Evolutionary conservation across 2,797 vertebrate species (phyloP).

Genomic region (Chelon labrosus): DNA sequence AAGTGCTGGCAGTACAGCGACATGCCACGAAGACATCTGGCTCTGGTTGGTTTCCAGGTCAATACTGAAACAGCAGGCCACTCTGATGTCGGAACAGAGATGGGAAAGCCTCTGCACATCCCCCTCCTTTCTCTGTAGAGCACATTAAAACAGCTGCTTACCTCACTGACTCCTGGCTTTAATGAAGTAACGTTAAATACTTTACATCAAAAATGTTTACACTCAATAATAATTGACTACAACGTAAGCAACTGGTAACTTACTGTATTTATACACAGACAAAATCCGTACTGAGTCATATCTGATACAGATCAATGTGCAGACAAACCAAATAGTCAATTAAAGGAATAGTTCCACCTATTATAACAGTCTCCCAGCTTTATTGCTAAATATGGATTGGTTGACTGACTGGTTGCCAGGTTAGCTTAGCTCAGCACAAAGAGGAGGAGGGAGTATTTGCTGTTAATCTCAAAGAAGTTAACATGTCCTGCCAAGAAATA

Average conservation of each 20-base stretch:
- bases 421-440: neutral
- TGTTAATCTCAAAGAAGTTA: neutral
- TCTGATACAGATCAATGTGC: too few relatives aligned
- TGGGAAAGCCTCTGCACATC: slow-evolving; percentile 30
- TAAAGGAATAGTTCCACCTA: too few relatives aligned
- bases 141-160: slow-evolving; percentile 33
- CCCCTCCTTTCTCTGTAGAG: slow-evolving; percentile 12
- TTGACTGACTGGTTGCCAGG: too few relatives aligned
- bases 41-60: slow-evolving; percentile 51
- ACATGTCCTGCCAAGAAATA: too few relatives aligned
- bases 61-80: slow-evolving; percentile 25
- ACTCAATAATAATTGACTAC: too few relatives aligned
- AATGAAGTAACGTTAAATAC: slow-evolving; percentile 15
- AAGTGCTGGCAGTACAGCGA: slow-evolving; percentile 32
- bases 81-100: slow-evolving; percentile 40
- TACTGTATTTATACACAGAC: too few relatives aligned
- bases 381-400: too few relatives aligned
- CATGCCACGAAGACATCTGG: slow-evolving; percentile 32
- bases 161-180: slow-evolving; percentile 8
- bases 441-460: neutral
- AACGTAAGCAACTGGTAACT: too few relatives aligned
- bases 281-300: too few relatives aligned
- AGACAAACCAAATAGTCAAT: too few relatives aligned
- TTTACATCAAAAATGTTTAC: neutral
- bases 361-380: too few relatives aligned